Conservation (phyloP, 1,140 invertebrate genomes). For the Drosophila ananassae region DNA sequence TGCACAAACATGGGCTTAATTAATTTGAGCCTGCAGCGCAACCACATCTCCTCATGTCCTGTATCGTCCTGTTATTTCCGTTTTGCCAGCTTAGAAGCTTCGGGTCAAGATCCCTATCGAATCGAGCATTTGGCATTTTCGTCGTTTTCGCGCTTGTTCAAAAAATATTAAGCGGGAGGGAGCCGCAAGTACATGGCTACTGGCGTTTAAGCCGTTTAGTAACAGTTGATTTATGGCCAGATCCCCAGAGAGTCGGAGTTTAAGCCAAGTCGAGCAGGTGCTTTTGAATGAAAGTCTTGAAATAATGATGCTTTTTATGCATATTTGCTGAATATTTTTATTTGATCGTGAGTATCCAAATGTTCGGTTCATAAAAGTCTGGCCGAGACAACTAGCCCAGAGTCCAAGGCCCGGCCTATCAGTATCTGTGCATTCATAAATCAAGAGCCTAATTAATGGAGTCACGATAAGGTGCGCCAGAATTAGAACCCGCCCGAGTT, state of each 20-base stretch:
- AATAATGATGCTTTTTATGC: background rate
- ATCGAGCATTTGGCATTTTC: conserved; percentile 48
- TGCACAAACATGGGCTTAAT: conserved; percentile 76
- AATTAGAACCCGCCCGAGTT: conserved; percentile 72
- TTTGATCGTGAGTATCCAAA: background rate
- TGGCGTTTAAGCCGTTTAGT: conserved; percentile 73
- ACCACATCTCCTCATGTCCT: conserved; percentile 15
- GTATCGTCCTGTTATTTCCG: conserved; percentile 49
- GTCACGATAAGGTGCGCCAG: conserved; percentile 60
- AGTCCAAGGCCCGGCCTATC: conserved; percentile 37
- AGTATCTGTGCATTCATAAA: conserved; percentile 67
- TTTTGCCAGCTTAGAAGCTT: conserved; percentile 51
- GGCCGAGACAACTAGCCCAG: background rate
- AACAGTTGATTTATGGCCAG: conserved; percentile 67
- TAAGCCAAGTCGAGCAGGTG: conserved; percentile 46
- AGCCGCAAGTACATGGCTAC: conserved; percentile 48
- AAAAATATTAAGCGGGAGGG: conserved; percentile 3
- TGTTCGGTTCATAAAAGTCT: background rate
- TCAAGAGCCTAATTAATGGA: conserved; percentile 76
- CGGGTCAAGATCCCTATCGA: conserved; percentile 58
- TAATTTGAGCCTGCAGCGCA: conserved; percentile 70
- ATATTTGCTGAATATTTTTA: background rate
- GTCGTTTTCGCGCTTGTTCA: conserved; percentile 64
- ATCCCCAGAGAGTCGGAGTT: conserved; percentile 11
- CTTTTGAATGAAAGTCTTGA: conserved; percentile 3